Base-by-base conservation (phyloP, 2,888 invertebrate species). In the Trachelus tabidus region DNA sequence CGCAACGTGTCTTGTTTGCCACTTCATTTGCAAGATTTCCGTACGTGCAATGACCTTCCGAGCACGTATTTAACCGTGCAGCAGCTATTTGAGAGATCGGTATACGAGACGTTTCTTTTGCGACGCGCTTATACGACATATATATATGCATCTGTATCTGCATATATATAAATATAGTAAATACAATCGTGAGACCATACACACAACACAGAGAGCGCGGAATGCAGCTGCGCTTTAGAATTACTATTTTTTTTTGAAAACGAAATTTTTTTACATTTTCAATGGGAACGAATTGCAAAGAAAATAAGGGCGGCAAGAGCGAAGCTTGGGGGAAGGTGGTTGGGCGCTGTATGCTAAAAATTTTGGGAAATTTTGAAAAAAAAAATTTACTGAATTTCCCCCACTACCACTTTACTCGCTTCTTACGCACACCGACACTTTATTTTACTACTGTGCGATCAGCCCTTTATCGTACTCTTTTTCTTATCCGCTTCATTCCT, bases 1-100 rank as follows among this genome's bases (percentile, higher is more conserved):
- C 23, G 56, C 23, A 2, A 2, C 56, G 56, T 23, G 23, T 56
- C 82, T 85, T 84, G 84, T 85, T 86, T 85, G 84, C 85, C 80
- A 79, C 81, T 79, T 85, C 82, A 86, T 86, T 85, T 83, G 85
- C 84, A 85, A 83, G 81, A 85, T 83, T 82, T 81, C 78, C 79
- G 79, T 73, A 78, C 80, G 80, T 77, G 79, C 71, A 71, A 71
- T 71, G 71, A 71, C 71, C 71, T 31, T 71, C 31, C 31, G 12
- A 31, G 71, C 71, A 56, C 56, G 56, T 56, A 56, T 56, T 56
- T 56, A 56, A 56, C 56, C 23, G 56, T 56, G 56, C 56, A 6
- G 56, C 71, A 34, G 33, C 71, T 71, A 56, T 56, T 56, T 56
- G 56, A 56, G 56, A 56, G 56, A 56, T 56, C 56, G 56, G 56